Percentiles rank a stretch among this genome's conserved stretches.
These are phyloP conservation scores for Drosophila serrata DNA, from an alignment of 1,140 invertebrate genomes.

Conservation along the genomic window DNA sequence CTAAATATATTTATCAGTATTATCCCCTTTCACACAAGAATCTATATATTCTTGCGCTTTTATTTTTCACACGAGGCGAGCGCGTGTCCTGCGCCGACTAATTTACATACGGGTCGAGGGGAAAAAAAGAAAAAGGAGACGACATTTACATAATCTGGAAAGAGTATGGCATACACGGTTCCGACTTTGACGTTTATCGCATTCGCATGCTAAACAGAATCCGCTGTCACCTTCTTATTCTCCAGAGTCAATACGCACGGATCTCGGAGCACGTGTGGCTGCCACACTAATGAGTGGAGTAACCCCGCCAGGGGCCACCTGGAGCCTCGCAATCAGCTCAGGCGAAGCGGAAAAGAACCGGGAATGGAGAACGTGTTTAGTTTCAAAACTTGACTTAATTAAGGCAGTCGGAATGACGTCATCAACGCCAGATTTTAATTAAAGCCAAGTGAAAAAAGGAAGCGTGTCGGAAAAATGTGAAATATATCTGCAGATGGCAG, in stretches of 20 bases:
- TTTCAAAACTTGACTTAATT: conserved; percentile 43
- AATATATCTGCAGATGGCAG: conserved; percentile 52
- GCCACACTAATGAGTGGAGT: conserved; percentile 41
- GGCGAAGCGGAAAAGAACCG: not conserved
- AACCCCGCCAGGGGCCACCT: conserved; percentile 13
- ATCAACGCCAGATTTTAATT: conserved; percentile 69
- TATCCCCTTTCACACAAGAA: conserved; percentile 6
- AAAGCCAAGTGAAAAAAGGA: conserved; percentile 34
- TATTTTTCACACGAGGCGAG: conserved; percentile 33
- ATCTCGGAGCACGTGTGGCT: conserved; percentile 34
- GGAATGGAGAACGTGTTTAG: conserved; percentile 16
- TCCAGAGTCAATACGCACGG: conserved; percentile 36
- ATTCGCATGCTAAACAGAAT: conserved; percentile 55
- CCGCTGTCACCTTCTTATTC: conserved; percentile 28
- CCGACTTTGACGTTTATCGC: conserved; percentile 40
- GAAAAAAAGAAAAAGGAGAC: conserved; percentile 16
- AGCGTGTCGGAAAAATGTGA: conserved; percentile 27
- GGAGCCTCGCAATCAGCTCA: conserved; percentile 10
- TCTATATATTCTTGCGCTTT: conserved; percentile 8
- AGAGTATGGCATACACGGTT: conserved; percentile 18
- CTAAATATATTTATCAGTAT: conserved; percentile 28
- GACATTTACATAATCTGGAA: conserved; percentile 65
- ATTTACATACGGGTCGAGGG: conserved; percentile 54
- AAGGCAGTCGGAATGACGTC: conserved; percentile 52
- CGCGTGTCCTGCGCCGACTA: conserved; percentile 38